Base-by-base conservation (phyloP, 2,113 vertebrate genomes). In the Indicator maculatus region DNA sequence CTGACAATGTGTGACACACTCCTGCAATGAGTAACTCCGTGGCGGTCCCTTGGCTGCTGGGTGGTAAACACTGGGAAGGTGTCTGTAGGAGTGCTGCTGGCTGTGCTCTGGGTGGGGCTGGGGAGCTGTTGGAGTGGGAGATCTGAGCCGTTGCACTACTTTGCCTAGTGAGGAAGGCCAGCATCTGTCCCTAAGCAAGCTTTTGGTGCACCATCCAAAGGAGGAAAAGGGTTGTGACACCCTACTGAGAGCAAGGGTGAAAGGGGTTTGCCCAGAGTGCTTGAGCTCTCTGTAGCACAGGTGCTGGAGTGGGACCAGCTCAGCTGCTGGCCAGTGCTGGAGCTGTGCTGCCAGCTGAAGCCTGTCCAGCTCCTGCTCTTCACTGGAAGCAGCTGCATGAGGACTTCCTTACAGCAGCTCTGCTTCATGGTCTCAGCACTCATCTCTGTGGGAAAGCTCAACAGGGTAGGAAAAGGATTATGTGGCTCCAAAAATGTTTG, bases 231-330 rank as follows among this genome's bases (percentile, higher is more conserved):
- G 9, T 16, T 18, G 8, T 44, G 58, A 27, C 5, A 2, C 36
- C 53, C 28, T 52, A 4, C 15, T 8, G 0, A 9, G 36, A 30
- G 20, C 11, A 56, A 28, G 21, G 66, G 21, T n/a, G 8, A 53
- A 58, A 28, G 8, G 13, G 0, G 26, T 76, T 53, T 90, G 19
- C 65, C 53, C 58, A n/a, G 47, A 69, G 17, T 13, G 12, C 52
- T 75, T 47, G 0, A 11, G 9, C 7, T 2, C 33, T 63, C 30
- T 65, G 31, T 36, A 20, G 58, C 31, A 1, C 3, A 11, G 0
- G 2, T 60, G 21, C 21, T 61, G 4, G 27, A 21, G 11, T 17
- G 39, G 33, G 58, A 13, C 26, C 2, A 0, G 36, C 24, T 55
- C 3, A 2, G 39, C 78, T 36, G 12, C 21, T 21, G 38, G 10